Base-by-base conservation (phyloP, 1,140 invertebrate species). In the Ostrea edulis region DNA sequence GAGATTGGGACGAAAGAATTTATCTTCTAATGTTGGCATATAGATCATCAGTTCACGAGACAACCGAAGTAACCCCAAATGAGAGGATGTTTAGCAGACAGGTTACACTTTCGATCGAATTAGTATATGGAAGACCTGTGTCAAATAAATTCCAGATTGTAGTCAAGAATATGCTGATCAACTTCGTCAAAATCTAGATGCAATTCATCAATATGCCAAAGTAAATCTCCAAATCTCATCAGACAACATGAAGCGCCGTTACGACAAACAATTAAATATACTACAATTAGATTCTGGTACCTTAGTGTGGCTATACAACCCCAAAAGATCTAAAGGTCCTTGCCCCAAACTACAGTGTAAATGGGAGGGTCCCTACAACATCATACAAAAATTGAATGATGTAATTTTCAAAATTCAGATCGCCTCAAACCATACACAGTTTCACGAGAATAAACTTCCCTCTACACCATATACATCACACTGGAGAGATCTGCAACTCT, bases 321-420 rank as follows among this genome's bases (percentile, higher is more conserved):
- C 83, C 51, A 22, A 20, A 11, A 68, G 82, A n/a, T 58, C 58
- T 53, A 77, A 12, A 25, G 83, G 83, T 12, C 51, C 83, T 68
- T 55, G 82, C 25, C 62, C 65, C 65, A 89, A 89, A 54, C 53
- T 89, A 14, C 81, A 86, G n/a, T 25, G 82, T 53, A 82, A 86
- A 22, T 89, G 88, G 85, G 65, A 52, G 52, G 85, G 88, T n/a
- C 85, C 82, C 20, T 86, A 81, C 52, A 52, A 25, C 8, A 85
- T 89, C 22, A 55, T 53, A 5, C 25, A 89, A 53, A 65, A 81
- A 20, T 17, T 87, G 0, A 87, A 83, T 58, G 86, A 89, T 82
- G 20, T 89, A 9, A 82, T 89, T 29, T 89, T 85, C 20, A 87
- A 86, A 85, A 87, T 89, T 20, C 52, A 89, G 62, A 89, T 52